phyloP scores from a whole-genome alignment of 2,113 vertebrate species.

The Proterorhinus semilunaris region DNA sequence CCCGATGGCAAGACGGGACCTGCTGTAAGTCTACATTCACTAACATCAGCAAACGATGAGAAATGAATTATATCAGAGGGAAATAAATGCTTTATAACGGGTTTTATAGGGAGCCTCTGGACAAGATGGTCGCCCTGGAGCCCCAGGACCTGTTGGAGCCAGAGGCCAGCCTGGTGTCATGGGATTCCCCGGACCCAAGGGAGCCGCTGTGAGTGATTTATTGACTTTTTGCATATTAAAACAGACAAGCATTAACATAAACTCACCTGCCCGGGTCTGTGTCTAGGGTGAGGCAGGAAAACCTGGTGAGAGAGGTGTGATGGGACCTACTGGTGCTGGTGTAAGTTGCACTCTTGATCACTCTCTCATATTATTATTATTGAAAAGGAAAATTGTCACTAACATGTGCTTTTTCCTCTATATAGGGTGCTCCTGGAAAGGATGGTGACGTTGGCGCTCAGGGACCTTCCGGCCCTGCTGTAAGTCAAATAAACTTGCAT shows the following conservation, averaged over 20 bases:
- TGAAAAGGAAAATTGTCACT: background rate
- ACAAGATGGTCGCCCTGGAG: constrained; percentile 94
- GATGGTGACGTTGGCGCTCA: constrained; percentile 93
- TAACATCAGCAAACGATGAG: background rate
- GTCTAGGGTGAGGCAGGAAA: constrained; percentile 91
- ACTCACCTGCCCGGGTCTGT: background rate
- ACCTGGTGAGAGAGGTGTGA: constrained; percentile 88
- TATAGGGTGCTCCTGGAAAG: constrained; percentile 89
- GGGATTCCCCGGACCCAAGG: constrained; percentile 98
- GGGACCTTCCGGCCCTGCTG: constrained; percentile 87
- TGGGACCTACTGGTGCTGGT: constrained; percentile 82
- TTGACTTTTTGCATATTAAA: background rate
- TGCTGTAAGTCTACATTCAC: constrained; percentile 79
- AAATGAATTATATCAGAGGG: background rate
- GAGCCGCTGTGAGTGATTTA: constrained; percentile 85
- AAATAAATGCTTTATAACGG: background rate
- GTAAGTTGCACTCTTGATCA: constrained; percentile 74
- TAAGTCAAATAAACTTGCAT: constrained; percentile 73
- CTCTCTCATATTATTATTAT: background rate
- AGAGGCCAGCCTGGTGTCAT: constrained; percentile 97
- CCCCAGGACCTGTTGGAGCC: constrained; percentile 86
- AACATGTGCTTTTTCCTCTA: constrained; percentile 29
- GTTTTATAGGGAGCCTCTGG: constrained; percentile 84
- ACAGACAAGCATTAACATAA: background rate
- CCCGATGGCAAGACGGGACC: constrained; percentile 93